These are phyloP conservation scores for Calypte anna DNA, from an alignment of 2,113 vertebrate genomes.

Conservation along the genomic window DNA sequence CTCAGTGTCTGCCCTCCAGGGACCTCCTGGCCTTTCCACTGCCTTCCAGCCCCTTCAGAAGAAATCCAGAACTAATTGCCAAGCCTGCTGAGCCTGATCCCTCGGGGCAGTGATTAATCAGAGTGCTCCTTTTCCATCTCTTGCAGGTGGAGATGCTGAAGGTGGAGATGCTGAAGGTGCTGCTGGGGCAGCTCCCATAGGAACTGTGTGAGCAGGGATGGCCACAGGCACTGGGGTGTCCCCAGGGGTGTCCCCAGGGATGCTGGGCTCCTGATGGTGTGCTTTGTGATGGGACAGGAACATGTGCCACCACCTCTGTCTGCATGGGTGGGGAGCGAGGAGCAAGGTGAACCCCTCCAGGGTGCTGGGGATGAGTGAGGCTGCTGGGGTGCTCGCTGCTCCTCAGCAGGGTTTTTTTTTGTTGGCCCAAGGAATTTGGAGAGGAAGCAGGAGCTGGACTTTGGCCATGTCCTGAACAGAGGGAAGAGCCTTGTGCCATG, in stretches of 20 bases:
- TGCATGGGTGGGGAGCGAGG: accelerated
- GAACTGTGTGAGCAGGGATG: neutral
- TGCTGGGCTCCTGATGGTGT: accelerated
- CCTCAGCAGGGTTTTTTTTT: no score
- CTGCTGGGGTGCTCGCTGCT: neutral
- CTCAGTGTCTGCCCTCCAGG: neutral
- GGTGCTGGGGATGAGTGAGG: neutral
- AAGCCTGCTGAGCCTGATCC: neutral
- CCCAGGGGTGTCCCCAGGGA: neutral
- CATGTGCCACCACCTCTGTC: accelerated
- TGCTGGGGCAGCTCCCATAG: neutral
- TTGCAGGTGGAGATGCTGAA: neutral
- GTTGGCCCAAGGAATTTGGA: neutral
- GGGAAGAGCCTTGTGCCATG: accelerated
- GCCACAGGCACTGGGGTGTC: neutral
- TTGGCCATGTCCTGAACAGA: neutral
- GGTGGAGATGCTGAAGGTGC: neutral
- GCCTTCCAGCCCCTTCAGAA: neutral
- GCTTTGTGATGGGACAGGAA: neutral
- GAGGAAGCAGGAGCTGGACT: neutral
- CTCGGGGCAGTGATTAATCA: neutral
- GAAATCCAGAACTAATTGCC: constrained; percentile 30
- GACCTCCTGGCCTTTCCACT: constrained; percentile 5
- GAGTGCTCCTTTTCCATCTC: neutral
- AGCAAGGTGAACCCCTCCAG: no score